A percentile compares a stretch with the other conserved stretches of the same genome.
Conservation (phyloP, 2,113 vertebrate genomes). For the Saguinus imperator region DNA sequence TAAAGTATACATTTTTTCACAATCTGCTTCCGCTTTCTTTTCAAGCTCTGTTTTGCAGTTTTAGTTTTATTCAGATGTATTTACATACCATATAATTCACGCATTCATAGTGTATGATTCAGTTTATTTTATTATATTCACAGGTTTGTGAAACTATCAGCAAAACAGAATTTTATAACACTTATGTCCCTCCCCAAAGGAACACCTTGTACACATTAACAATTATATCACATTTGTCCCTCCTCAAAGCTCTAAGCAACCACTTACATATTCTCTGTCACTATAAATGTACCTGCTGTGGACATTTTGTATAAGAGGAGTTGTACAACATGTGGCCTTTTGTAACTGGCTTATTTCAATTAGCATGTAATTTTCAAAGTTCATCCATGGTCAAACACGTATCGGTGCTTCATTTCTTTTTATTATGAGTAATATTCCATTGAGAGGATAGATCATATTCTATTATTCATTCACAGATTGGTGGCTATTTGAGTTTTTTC, state of each 20-base stretch:
- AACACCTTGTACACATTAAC: neutral
- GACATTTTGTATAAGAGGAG: neutral
- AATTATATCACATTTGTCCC: neutral
- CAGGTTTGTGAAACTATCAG: neutral
- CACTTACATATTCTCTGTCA: neutral
- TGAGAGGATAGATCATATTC: neutral
- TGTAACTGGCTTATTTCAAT: neutral
- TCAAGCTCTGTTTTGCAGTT: neutral
- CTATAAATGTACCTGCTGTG: neutral
- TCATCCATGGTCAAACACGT: neutral
- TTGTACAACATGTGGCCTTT: neutral
- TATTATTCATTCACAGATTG: neutral
- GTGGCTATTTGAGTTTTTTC: neutral
- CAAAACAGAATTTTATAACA: neutral
- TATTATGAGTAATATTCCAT: neutral
- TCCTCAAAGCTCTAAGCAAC: neutral
- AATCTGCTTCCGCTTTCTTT: neutral
- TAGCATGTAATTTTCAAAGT: neutral
- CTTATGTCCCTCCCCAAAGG: neutral
- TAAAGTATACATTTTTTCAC: neutral
- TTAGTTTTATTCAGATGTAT: neutral
- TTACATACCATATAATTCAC: neutral
- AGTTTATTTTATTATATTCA: neutral
- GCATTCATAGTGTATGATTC: neutral
- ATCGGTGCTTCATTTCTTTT: neutral